A percentile compares a stretch with the other conserved stretches of the same genome.
These are phyloP conservation scores for Neotoma lepida DNA, from an alignment of 2,113 vertebrate species.

Conservation along the genomic window DNA sequence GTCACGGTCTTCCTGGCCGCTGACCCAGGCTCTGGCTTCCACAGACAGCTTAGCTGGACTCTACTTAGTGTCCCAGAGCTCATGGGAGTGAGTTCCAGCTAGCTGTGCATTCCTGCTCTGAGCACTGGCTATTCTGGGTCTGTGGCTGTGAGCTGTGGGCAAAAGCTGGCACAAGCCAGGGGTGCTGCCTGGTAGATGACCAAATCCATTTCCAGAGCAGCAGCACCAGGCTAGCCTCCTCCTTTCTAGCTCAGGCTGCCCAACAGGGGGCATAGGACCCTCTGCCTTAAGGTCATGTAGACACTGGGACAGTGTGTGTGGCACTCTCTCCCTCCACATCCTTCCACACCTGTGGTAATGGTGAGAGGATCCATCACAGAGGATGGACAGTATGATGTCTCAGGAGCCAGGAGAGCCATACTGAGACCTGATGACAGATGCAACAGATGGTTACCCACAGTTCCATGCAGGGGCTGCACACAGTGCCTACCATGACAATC, in stretches of 20 bases:
- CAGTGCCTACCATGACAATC: accelerated
- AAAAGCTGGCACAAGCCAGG: not conserved
- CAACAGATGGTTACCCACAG: accelerated
- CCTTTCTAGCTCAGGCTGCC: not conserved
- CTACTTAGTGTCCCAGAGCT: not conserved
- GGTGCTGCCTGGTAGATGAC: not conserved
- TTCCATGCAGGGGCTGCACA: not conserved
- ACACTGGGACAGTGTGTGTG: not conserved
- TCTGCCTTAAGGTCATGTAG: not conserved
- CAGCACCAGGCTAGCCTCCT: not conserved
- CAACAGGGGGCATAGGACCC: not conserved
- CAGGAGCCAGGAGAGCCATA: not conserved
- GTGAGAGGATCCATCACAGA: accelerated
- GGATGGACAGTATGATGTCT: not conserved
- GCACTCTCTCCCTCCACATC: not conserved
- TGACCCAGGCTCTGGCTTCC: not conserved
- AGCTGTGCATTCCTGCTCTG: not conserved
- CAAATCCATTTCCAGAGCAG: not conserved
- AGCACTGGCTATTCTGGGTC: not conserved
- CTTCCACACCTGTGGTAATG: accelerated
- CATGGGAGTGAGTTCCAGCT: not conserved
- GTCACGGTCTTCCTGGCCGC: not conserved
- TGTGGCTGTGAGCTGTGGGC: not conserved
- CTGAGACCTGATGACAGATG: not conserved
- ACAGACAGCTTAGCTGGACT: not conserved